Base-by-base conservation (phyloP, 2,888 invertebrate genomes). In the Hydropsyche betteni region DNA sequence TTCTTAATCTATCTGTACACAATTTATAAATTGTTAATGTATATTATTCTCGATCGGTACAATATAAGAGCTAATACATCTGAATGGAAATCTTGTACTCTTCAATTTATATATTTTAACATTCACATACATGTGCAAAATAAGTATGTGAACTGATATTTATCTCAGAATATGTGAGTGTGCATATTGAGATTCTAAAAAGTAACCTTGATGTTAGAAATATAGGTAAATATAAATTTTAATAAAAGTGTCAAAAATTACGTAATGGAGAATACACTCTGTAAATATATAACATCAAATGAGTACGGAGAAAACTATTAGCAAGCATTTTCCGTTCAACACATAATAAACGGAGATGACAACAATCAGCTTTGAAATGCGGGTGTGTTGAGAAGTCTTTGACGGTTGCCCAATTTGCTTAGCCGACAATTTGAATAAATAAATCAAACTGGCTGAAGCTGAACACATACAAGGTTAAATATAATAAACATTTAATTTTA, bases 111-210 rank as follows among this genome's bases (percentile, higher is more conserved):
- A 73, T 75, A 77, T 71, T 36, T 64, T 64, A 33, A 58, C 38
- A 72, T 36, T 68, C 68, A 34, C 44, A 68, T 51, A 69, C 51
- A 50, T 50, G 52, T 74, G 76, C 74, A 74, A 75, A 76, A 69
- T 68, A 77, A 76, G 71, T 76, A 74, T 71, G 70, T 68, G 71
- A 75, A 78, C 72, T 73, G 44, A 44, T 44, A 69, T 50, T 69
- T 71, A 72, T 68, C 36, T 52, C 53, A 51, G 69, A 74, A 36
- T 76, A n/a, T 68, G 71, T 61, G 16, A 53, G 44, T 74, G 74
- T 68, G 69, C 74, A 36, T 36, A 74, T 68, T 55, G 53, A 69
- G 14, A 55, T 70, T 34, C 44, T 44, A 44, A 8, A 10, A 44
- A 44, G 44, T 44, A 44, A 44, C 10, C 10, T 44, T 44, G 44